phyloP scores from a whole-genome alignment of 2,888 invertebrate genomes.

The Acronicta psi region DNA sequence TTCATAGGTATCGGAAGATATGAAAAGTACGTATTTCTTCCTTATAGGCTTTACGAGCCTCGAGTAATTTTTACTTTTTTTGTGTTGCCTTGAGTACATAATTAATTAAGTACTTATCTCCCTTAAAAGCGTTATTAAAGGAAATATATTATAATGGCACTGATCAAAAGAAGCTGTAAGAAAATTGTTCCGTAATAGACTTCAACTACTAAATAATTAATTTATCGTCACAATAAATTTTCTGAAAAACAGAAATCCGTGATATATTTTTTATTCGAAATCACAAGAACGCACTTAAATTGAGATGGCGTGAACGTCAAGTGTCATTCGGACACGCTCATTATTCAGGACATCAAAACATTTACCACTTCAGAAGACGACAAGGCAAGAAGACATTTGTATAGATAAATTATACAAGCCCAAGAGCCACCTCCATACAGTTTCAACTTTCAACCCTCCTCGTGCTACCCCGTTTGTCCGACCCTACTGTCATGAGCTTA shows the following conservation, averaged over 20 bases:
- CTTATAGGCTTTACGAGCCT: too few relatives aligned
- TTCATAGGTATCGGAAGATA: too few relatives aligned
- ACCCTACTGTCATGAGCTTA: constrained; percentile 82
- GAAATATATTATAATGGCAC: too few relatives aligned
- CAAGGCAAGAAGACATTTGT: constrained; percentile 36
- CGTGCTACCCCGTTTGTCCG: constrained; percentile 57
- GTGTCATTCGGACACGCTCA: constrained; percentile 30
- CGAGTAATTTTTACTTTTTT: too few relatives aligned
- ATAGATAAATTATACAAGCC: constrained; percentile 45
- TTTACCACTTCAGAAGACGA: constrained; percentile 35
- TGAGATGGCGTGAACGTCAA: constrained; percentile 30
- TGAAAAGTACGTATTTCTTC: too few relatives aligned
- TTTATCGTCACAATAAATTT: background rate
- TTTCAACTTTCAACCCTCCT: constrained; percentile 47
- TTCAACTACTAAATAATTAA: too few relatives aligned
- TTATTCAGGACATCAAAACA: constrained; percentile 48
- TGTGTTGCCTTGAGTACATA: too few relatives aligned
- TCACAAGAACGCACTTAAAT: constrained; percentile 15
- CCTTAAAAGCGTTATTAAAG: too few relatives aligned
- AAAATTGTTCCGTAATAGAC: too few relatives aligned
- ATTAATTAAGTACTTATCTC: too few relatives aligned
- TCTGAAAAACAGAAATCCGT: background rate
- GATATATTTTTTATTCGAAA: constrained; percentile 6
- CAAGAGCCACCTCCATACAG: constrained; percentile 45
- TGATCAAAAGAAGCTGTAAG: too few relatives aligned